Evolutionary conservation across 2,888 invertebrate genomes (phyloP).

Genomic region (Dusona sp.): DNA sequence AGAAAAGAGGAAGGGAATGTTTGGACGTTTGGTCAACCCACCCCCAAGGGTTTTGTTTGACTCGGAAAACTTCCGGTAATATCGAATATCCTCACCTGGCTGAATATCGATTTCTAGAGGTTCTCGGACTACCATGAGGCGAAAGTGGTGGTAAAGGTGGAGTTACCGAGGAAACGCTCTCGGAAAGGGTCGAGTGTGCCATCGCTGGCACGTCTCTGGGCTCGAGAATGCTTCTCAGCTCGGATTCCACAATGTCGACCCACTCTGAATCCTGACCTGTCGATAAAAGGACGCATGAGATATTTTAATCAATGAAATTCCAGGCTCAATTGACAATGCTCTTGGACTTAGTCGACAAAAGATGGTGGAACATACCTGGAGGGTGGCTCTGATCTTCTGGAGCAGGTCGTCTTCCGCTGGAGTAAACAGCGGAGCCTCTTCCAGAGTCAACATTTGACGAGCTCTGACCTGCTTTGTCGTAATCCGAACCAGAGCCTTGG

Average conservation of each 20-base stretch:
- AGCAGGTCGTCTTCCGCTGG: conserved; percentile 88
- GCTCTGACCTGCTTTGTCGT: conserved; percentile 91
- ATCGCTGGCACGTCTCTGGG: conserved; percentile 89
- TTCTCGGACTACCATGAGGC: conserved; percentile 86
- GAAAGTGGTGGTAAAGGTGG: conserved; percentile 92
- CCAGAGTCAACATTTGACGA: conserved; percentile 92
- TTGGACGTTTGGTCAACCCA: background rate
- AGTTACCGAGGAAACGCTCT: conserved; percentile 90
- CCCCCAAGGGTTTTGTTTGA: background rate
- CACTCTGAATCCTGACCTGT: conserved; percentile 90
- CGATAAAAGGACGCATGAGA: conserved; percentile 6
- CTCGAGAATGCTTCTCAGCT: conserved; percentile 91
- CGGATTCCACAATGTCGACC: conserved; percentile 93
- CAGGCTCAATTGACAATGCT: background rate
- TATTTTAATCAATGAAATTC: conserved; percentile 18
- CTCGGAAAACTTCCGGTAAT: conserved; percentile 19
- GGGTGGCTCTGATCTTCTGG: conserved; percentile 83
- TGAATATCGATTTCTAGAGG: conserved; percentile 82
- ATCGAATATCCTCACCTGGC: conserved; percentile 78
- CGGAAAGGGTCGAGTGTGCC: conserved; percentile 89
- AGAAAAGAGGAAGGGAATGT: background rate
- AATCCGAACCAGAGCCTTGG: conserved; percentile 86
- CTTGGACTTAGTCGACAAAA: background rate
- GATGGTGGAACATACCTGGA: conserved; percentile 76
- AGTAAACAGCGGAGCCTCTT: conserved; percentile 92